Percentiles rank a stretch among this genome's conserved stretches.
Conservation (phyloP, 2,113 vertebrate species). For the Xenopus tropicalis region DNA sequence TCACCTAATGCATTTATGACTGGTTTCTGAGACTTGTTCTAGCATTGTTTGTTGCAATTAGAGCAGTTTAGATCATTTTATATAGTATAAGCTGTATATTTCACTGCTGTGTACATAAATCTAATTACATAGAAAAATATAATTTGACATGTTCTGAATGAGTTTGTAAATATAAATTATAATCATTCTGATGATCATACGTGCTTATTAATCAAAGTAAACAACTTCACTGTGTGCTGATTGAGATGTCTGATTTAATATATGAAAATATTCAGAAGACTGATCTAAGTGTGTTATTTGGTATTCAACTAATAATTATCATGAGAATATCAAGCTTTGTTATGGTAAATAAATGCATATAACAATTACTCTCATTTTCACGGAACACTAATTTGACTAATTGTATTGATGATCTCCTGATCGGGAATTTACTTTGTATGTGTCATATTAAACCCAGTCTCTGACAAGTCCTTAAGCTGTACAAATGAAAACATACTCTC, state of each 20-base stretch:
- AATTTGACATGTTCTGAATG: slow-evolving; percentile 39
- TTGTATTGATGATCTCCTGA: background rate
- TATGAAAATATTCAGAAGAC: background rate
- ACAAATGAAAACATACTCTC: background rate
- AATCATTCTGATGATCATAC: slow-evolving; percentile 31
- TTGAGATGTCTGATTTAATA: slow-evolving; percentile 37
- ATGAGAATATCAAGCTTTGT: background rate
- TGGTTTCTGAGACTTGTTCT: background rate
- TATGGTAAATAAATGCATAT: slow-evolving; percentile 19
- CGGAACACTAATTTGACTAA: background rate
- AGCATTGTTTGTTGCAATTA: background rate
- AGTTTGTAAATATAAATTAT: slow-evolving; percentile 43
- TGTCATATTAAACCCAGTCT: background rate
- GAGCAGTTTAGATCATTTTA: background rate
- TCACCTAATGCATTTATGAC: background rate
- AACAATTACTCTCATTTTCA: slow-evolving; percentile 8
- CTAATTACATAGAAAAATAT: slow-evolving; percentile 44
- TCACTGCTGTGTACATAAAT: slow-evolving; percentile 23
- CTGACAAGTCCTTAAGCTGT: slow-evolving; percentile 10
- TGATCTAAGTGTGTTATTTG: background rate
- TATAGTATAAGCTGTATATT: slow-evolving; percentile 25
- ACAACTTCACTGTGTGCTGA: slow-evolving; percentile 27
- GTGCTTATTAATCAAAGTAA: slow-evolving; percentile 43
- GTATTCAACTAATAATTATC: slow-evolving; percentile 18
- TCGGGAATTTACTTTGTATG: background rate